Conservation (phyloP, 2,113 vertebrate species). For the Candoia aspera region DNA sequence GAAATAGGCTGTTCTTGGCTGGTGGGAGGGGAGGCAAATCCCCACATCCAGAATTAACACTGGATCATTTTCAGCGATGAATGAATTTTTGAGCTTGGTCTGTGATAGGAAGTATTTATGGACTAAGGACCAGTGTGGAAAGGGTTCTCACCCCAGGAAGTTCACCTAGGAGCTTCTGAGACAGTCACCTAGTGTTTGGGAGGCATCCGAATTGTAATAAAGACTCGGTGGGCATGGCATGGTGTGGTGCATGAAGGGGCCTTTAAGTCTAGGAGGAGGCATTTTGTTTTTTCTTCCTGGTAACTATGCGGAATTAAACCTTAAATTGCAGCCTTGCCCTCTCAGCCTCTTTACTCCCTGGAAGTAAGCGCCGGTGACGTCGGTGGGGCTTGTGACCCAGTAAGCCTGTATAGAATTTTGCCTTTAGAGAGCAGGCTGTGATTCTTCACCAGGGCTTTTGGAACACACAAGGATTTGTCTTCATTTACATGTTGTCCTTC, state of each 20-base stretch:
- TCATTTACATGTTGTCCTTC: neutral
- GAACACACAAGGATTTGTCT: neutral
- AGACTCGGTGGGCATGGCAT: no score
- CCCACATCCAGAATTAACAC: slow-evolving; percentile 41
- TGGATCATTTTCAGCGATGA: slow-evolving; percentile 12
- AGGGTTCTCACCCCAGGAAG: accelerated
- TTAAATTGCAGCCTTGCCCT: neutral
- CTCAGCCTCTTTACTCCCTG: no score
- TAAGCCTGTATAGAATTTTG: neutral
- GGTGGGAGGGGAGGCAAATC: neutral
- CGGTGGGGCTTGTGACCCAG: neutral
- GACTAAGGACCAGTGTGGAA: neutral
- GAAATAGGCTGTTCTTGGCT: slow-evolving; percentile 50
- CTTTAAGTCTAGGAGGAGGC: neutral
- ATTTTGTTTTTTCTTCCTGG: neutral
- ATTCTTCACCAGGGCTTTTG: no score
- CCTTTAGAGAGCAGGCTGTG: neutral
- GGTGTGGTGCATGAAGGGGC: no score
- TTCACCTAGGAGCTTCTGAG: accelerated
- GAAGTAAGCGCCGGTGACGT: neutral
- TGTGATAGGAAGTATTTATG: slow-evolving; percentile 13
- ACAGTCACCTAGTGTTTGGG: no score
- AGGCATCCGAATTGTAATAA: no score
- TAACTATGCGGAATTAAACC: neutral
- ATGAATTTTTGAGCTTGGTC: slow-evolving; percentile 18